Evolutionary conservation across 2,113 vertebrate genomes (phyloP), one percentile per base, ranked within the genome.

Genomic region (Gymnorhina tibicen): DNA sequence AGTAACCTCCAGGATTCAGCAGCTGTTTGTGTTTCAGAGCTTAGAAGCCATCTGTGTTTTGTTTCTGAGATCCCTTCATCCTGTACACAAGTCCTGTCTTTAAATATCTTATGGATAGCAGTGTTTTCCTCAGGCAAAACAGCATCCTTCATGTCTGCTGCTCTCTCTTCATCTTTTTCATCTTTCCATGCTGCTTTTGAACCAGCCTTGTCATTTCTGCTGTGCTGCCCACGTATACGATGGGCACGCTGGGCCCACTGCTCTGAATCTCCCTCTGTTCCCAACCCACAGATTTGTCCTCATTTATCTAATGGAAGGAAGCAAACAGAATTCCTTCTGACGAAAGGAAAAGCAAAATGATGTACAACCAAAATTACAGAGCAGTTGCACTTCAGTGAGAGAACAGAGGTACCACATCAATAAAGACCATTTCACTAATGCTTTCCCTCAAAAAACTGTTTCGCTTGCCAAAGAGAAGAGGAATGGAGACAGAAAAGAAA

Each of bases 31-130:
- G 58, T 93, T 97, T 93, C n/a, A 20, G 89, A 93, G 91, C 93
- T 91, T 47, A 95, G 69, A 93, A 95, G 91, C 95, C 95, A 97
- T 95, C 95, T 97, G 96, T 97, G 89, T 97, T 97, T 96, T 97
- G 91, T 95, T 96, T 95, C 42, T 81, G 93, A 96, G 93, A 97
- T 92, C 95, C 93, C 91, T 95, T 97, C 94, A 95, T 96, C 94
- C 96, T 85, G 93, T 97, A 96, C 94, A 95, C 89, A 96, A 96
- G 94, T 56, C 91, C 89, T 91, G 89, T 78, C 93, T 92, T 95
- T 93, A 96, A 97, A 93, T 78, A 86, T 96, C 94, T 95, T 87
- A 92, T 30, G 86, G 96, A 91, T 44, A 95, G 77, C 73, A 85
- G 33, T 89, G 89, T 92, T 95, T 89, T 95, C 95, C 95, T 81